Percentiles rank a stretch among this genome's conserved stretches.
These are phyloP conservation scores for Saturnia pavonia DNA, from an alignment of 2,888 invertebrate species.

Conservation along the genomic window DNA sequence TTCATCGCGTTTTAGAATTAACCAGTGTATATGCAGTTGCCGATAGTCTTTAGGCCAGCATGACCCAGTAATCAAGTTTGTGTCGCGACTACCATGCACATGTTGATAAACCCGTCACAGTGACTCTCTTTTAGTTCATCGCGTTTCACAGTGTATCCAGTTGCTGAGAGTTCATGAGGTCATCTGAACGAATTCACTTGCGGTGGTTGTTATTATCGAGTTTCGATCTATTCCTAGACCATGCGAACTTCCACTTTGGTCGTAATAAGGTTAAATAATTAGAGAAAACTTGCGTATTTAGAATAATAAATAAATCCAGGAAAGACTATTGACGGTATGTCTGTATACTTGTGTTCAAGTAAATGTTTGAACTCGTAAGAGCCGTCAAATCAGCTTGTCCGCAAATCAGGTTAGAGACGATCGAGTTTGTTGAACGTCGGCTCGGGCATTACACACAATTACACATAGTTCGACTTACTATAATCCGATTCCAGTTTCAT, in stretches of 20 bases:
- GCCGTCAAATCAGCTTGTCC: conserved; percentile 24
- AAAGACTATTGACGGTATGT: background rate
- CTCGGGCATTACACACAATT: conserved; percentile 31
- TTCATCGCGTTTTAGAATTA: too few relatives aligned
- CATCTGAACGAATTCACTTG: too few relatives aligned
- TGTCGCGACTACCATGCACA: too few relatives aligned
- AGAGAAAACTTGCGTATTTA: background rate
- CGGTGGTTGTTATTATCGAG: too few relatives aligned
- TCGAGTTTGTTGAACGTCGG: conserved; percentile 21
- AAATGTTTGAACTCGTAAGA: conserved; percentile 15
- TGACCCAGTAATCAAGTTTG: too few relatives aligned
- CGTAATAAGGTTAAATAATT: background rate
- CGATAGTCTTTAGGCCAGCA: too few relatives aligned
- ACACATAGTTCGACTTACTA: conserved; percentile 26
- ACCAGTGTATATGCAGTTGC: too few relatives aligned
- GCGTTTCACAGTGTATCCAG: too few relatives aligned
- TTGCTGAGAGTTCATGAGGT: too few relatives aligned
- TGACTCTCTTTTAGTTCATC: too few relatives aligned
- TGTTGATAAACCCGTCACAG: too few relatives aligned
- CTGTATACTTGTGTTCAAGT: background rate
- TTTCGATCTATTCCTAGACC: background rate
- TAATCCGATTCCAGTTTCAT: conserved; percentile 30
- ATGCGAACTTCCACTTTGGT: too few relatives aligned
- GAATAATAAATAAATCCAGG: background rate
- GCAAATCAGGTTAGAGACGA: conserved; percentile 34